These are phyloP conservation scores for Lanius ludovicianus DNA, from an alignment of 2,113 vertebrate genomes.

Conservation along the genomic window DNA sequence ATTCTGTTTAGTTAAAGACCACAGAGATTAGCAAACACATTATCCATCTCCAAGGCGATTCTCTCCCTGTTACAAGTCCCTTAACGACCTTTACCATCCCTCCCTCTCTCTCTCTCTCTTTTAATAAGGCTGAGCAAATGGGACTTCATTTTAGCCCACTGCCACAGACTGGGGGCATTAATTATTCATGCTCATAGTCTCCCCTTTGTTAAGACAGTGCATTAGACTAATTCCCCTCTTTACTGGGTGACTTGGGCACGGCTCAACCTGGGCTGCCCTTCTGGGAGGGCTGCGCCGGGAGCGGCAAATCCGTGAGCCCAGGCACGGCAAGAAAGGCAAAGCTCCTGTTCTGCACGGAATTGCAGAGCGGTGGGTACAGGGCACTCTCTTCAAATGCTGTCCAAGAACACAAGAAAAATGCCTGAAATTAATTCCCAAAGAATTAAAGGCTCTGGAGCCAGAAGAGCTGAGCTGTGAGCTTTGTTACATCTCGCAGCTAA, in stretches of 20 bases:
- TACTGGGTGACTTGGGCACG: constrained; percentile 19
- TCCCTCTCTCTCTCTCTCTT: constrained; percentile 69
- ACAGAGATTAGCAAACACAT: constrained; percentile 77
- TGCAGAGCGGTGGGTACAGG: neutral
- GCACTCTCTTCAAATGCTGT: neutral
- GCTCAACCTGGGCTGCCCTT: constrained; percentile 31
- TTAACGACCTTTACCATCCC: constrained; percentile 75
- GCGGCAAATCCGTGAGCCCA: neutral
- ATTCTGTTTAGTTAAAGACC: constrained; percentile 81
- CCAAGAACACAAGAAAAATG: constrained; percentile 17
- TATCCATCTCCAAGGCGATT: constrained; percentile 68
- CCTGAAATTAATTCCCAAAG: constrained; percentile 34
- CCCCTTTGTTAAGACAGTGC: constrained; percentile 75
- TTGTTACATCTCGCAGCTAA: constrained; percentile 30
- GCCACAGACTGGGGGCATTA: constrained; percentile 74
- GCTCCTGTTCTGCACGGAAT: neutral
- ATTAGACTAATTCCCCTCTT: constrained; percentile 80
- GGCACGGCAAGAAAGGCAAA: neutral
- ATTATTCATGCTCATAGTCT: constrained; percentile 78
- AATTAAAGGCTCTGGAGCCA: constrained; percentile 29
- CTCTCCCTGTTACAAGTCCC: constrained; percentile 75
- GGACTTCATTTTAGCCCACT: constrained; percentile 80
- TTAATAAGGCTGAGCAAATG: constrained; percentile 85
- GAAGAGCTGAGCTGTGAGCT: constrained; percentile 2
- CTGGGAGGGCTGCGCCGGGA: neutral